These are phyloP conservation scores for Nemapogon koenigi DNA, from an alignment of 2,888 invertebrate species.

Conservation along the genomic window DNA sequence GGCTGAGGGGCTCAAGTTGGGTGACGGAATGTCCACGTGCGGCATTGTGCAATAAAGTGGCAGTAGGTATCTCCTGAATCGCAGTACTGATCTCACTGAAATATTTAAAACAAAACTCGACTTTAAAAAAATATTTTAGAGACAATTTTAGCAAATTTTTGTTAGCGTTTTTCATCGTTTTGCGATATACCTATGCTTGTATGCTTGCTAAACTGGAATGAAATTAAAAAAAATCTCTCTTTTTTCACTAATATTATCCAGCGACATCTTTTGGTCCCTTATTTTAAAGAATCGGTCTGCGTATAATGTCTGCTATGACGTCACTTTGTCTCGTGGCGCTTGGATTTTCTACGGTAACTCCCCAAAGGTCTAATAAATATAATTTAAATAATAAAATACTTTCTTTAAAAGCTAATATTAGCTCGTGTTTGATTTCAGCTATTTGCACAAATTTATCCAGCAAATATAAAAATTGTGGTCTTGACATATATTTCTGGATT, in stretches of 20 bases:
- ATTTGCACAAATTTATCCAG: conserved; percentile 33
- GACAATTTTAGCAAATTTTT: no score
- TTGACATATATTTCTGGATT: conserved; percentile 35
- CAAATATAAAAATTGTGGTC: conserved; percentile 42
- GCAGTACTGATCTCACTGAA: no score
- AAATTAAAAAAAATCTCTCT: not conserved
- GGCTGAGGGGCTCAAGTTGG: no score
- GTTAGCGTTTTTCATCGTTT: no score
- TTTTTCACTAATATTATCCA: not conserved
- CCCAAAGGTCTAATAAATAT: not conserved
- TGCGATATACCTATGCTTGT: no score
- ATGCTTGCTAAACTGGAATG: not conserved
- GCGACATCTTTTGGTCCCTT: not conserved
- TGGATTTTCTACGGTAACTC: not conserved
- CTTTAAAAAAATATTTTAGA: no score
- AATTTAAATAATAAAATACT: not conserved
- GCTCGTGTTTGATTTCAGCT: conserved; percentile 41
- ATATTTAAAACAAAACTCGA: no score
- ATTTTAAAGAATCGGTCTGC: not conserved
- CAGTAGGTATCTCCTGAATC: no score
- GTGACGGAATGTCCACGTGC: no score
- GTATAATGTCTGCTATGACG: not conserved
- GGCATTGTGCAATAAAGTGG: no score
- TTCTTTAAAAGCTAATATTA: conserved; percentile 35
- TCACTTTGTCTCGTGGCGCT: not conserved